Base-by-base conservation (phyloP, 2,113 vertebrate genomes). In the Aramus guarauna region DNA sequence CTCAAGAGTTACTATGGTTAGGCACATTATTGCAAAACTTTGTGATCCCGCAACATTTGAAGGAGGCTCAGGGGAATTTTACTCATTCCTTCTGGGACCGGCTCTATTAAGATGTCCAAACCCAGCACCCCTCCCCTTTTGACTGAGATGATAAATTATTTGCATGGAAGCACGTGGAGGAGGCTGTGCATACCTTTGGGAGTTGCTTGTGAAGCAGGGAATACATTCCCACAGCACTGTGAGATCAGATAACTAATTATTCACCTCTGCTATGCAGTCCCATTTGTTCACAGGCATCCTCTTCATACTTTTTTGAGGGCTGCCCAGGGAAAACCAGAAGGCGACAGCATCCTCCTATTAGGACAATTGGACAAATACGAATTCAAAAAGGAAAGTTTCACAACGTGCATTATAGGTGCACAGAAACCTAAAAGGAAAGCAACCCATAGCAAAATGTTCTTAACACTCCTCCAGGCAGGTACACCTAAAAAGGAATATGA, bases 61-160 rank as follows among this genome's bases (percentile, higher is more conserved):
- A 68, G 9, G 5, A 8, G 5, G 21, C 26, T 86, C 26, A 41
- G 14, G 15, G 14, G 9, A 50, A 23, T 16, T 5, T 32, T 41
- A n/a, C 4, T 47, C 14, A 19, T 63, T 69, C 24, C 13, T 59
- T 91, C 60, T 80, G 47, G 39, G 37, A 60, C 30, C n/a, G 30
- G 12, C 7, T 68, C 16, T 5, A 45, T 56, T 90, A 72, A 66
- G 34, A 6, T 45, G 7, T 37, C 16, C 26, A 58, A 67, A 11
- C 5, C 62, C 6, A 69, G 6, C 59, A 82, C 3, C 4, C 0
- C 1, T 41, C 8, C 6, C 3, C 11, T 82, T 68, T 73, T n/a
- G 6, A 37, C 16, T 50, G 15, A 16, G 6, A 71, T 68, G 30
- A 39, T 37, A 85, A 81, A 76, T 30, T 13, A 32, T 6, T 53